Evolutionary conservation across 2,797 vertebrate genomes (phyloP).

Genomic region (Falco cherrug): DNA sequence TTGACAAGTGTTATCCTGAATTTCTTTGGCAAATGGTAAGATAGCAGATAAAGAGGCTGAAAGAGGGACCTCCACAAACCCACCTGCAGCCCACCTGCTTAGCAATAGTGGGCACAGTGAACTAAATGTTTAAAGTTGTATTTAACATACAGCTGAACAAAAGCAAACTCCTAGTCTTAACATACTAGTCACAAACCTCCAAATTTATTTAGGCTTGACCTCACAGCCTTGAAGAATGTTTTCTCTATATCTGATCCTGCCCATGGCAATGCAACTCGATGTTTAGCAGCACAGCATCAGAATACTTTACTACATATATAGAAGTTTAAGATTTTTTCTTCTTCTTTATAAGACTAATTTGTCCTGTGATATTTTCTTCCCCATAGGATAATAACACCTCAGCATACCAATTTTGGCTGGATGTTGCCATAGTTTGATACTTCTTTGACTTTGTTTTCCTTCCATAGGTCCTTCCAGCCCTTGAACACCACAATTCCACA

Average conservation of each 20-base stretch:
- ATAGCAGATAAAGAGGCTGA: neutral
- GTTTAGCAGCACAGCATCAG: neutral
- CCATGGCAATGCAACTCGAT: neutral
- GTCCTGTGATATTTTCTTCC: neutral
- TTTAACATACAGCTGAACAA: neutral
- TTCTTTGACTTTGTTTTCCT: neutral
- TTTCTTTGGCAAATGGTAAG: neutral
- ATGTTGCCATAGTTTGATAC: accelerated
- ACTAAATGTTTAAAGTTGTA: neutral
- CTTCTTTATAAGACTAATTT: neutral
- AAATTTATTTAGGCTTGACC: neutral
- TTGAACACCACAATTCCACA: neutral
- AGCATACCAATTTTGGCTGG: neutral
- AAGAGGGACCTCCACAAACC: neutral
- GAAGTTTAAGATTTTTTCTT: neutral
- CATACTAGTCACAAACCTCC: neutral
- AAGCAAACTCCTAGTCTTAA: neutral
- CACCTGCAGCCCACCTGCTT: constrained; percentile 31
- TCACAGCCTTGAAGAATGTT: neutral
- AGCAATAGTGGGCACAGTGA: neutral
- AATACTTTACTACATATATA: neutral
- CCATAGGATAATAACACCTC: neutral
- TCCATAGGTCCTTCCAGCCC: neutral
- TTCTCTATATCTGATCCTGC: neutral
- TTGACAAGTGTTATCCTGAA: neutral